A percentile compares a stretch with the other conserved stretches of the same genome.
Conservation (phyloP, 2,888 invertebrate species). For the Encarsia formosa region DNA sequence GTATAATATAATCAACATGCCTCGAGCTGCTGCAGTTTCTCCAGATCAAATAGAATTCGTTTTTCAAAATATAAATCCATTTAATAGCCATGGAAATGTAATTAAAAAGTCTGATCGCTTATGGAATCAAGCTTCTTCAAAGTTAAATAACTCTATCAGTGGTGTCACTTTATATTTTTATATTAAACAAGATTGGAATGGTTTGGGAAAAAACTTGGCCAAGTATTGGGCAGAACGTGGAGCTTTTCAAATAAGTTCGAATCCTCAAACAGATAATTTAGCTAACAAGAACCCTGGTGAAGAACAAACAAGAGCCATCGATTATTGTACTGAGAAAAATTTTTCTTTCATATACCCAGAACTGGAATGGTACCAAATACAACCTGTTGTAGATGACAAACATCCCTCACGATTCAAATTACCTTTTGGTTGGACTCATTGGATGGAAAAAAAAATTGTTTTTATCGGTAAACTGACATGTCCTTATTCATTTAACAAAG, state of each 20-base stretch:
- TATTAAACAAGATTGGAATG: neutral
- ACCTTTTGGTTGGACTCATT: neutral
- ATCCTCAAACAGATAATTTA: no score
- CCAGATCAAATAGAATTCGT: neutral
- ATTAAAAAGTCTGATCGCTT: neutral
- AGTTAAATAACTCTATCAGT: neutral
- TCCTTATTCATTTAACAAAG: neutral
- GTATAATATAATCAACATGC: no score
- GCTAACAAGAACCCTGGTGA: neutral
- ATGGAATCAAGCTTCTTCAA: neutral
- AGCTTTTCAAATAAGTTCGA: neutral
- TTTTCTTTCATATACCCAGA: neutral
- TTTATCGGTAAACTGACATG: neutral
- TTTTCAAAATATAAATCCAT: neutral
- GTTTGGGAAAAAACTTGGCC: neutral
- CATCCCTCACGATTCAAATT: neutral
- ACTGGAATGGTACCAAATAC: neutral
- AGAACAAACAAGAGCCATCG: neutral
- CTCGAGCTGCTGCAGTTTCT: neutral
- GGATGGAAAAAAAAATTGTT: neutral
- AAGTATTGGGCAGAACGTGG: neutral
- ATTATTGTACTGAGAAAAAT: neutral
- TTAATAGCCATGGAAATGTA: neutral
- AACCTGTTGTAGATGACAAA: neutral
- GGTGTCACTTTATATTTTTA: neutral